Conservation (phyloP, 2,113 vertebrate species). For the Coryphaenoides rupestris region DNA sequence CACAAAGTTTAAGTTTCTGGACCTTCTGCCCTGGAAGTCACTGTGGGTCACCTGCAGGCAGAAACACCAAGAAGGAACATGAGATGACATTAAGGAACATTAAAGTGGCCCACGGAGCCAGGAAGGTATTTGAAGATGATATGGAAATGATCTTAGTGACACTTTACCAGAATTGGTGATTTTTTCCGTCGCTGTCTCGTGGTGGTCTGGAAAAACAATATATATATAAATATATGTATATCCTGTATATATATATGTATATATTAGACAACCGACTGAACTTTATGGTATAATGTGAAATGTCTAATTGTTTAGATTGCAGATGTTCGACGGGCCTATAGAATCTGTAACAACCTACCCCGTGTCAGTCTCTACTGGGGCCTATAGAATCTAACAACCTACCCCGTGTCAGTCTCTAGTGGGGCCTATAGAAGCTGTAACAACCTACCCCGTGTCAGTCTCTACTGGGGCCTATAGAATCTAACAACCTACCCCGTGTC, state of each 20-base stretch:
- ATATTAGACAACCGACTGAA: neutral
- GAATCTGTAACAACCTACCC: slow-evolving; percentile 38
- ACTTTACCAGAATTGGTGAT: slow-evolving; percentile 43
- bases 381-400: no score
- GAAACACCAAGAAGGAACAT: neutral
- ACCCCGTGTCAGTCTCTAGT: slow-evolving; percentile 43
- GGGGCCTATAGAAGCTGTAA: no score
- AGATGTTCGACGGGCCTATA: no score
- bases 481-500: slow-evolving; percentile 47
- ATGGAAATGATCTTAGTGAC: neutral
- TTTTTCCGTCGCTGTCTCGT: slow-evolving; percentile 23
- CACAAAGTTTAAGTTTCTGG: neutral
- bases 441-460: slow-evolving; percentile 45
- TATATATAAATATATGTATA: no score
- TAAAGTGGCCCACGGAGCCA: neutral
- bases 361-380: slow-evolving; percentile 33
- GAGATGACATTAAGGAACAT: no score
- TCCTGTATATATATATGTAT: no score
- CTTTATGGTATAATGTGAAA: neutral
- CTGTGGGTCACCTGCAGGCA: slow-evolving; percentile 41
- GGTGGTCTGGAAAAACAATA: slow-evolving; percentile 37
- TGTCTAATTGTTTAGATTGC: neutral
- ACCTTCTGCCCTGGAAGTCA: slow-evolving; percentile 45
- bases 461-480: no score
- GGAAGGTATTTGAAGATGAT: neutral